phyloP scores from a whole-genome alignment of 1,140 invertebrate species.

The Zaprionus africanus region DNA sequence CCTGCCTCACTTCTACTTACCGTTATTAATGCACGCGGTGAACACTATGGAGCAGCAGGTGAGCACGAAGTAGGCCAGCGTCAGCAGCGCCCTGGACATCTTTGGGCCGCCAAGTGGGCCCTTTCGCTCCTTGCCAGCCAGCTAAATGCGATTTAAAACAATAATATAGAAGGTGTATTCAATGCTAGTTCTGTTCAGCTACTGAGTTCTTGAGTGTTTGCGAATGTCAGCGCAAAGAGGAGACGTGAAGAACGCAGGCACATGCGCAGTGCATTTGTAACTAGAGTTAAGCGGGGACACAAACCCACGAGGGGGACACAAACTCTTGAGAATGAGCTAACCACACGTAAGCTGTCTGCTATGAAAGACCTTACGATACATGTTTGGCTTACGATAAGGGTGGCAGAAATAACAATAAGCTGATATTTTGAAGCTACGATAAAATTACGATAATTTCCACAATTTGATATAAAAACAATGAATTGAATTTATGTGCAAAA shows the following conservation, averaged over 20 bases:
- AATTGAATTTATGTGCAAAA: no score
- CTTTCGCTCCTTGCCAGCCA: conserved; percentile 26
- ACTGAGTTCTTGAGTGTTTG: conserved; percentile 30
- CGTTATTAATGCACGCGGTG: conserved; percentile 73
- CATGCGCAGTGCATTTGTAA: conserved; percentile 54
- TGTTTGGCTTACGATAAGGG: neutral
- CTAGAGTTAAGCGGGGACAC: neutral
- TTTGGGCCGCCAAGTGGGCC: conserved; percentile 29
- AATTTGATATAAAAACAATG: no score
- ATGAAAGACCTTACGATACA: neutral
- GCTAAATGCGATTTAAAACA: conserved; percentile 18
- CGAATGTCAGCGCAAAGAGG: conserved; percentile 41
- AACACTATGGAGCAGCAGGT: conserved; percentile 73
- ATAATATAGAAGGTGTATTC: neutral
- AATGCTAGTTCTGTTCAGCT: neutral
- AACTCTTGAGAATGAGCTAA: neutral
- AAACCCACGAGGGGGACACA: neutral
- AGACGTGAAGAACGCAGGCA: conserved; percentile 14
- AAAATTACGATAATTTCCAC: neutral
- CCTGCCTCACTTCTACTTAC: conserved; percentile 45
- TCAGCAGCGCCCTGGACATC: conserved; percentile 62
- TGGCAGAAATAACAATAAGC: no score
- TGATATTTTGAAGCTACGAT: neutral
- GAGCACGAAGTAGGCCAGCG: conserved; percentile 66
- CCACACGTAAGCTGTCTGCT: neutral